Conservation (phyloP, 1,140 invertebrate species). For the Parasteatoda tepidariorum region DNA sequence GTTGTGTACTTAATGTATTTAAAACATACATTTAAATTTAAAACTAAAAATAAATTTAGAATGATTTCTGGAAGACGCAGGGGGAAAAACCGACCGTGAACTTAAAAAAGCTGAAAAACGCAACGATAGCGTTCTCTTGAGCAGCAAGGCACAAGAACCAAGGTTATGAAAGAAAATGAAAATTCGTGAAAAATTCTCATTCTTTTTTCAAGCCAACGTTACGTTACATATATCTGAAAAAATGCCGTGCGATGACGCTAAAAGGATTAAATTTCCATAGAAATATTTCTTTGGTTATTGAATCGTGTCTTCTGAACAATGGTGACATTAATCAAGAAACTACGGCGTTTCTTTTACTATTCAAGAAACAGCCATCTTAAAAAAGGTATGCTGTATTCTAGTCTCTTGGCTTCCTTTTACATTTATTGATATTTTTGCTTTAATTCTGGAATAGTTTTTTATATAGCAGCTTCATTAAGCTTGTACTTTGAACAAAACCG, state of each 20-base stretch:
- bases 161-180: background rate
- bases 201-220: conserved; percentile 1
- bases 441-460: background rate
- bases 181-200: background rate
- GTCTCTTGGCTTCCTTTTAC: background rate
- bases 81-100: conserved; percentile 30
- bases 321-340: conserved; percentile 6
- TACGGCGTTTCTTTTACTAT: background rate
- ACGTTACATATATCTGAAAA: conserved; percentile 33
- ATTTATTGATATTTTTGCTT: conserved; percentile 3
- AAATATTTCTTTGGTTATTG: conserved; percentile 34
- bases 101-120: background rate
- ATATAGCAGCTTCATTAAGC: no score
- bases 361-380: background rate
- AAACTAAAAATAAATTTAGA: no score
- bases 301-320: conserved; percentile 32
- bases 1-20: no score
- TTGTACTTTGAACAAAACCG: no score
- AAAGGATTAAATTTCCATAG: conserved; percentile 40
- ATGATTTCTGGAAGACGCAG: no score
- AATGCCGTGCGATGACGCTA: background rate
- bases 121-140: background rate
- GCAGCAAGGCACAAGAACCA: background rate
- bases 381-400: background rate
- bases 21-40: no score